phyloP scores from a whole-genome alignment of 2,888 invertebrate genomes.

The Agapostemon virescens region DNA sequence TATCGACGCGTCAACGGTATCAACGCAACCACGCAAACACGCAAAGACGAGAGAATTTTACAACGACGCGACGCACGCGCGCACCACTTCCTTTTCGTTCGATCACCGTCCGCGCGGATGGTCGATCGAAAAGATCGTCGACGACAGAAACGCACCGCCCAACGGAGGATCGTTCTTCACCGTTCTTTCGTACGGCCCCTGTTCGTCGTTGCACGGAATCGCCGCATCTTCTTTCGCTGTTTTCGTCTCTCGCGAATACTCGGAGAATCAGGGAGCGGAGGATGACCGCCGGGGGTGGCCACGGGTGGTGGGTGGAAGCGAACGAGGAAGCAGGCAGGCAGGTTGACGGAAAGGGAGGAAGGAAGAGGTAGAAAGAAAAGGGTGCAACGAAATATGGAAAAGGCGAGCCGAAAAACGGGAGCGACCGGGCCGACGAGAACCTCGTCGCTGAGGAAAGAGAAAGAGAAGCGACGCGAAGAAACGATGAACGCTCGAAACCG shows the following conservation, averaged over 20 bases:
- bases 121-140: slow-evolving; percentile 24
- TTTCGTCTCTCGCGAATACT: neutral
- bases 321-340: too few species aligned
- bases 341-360: too few species aligned
- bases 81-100: neutral
- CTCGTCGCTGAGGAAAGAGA: slow-evolving; percentile 10
- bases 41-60: too few species aligned
- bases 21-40: too few species aligned
- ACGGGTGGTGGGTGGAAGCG: too few species aligned
- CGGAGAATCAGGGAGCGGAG: too few species aligned
- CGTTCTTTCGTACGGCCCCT: neutral
- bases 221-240: neutral
- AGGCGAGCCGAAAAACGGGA: neutral
- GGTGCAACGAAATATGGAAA: neutral
- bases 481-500: slow-evolving; percentile 62
- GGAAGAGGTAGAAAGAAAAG: too few species aligned
- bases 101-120: neutral
- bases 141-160: neutral
- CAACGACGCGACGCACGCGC: neutral
- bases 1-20: neutral
- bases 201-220: neutral
- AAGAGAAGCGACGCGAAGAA: slow-evolving; percentile 45
- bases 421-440: neutral
- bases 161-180: neutral
- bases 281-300: too few species aligned